These are phyloP conservation scores for Ecdyonurus torrentis DNA, from an alignment of 2,888 invertebrate genomes.

Conservation along the genomic window DNA sequence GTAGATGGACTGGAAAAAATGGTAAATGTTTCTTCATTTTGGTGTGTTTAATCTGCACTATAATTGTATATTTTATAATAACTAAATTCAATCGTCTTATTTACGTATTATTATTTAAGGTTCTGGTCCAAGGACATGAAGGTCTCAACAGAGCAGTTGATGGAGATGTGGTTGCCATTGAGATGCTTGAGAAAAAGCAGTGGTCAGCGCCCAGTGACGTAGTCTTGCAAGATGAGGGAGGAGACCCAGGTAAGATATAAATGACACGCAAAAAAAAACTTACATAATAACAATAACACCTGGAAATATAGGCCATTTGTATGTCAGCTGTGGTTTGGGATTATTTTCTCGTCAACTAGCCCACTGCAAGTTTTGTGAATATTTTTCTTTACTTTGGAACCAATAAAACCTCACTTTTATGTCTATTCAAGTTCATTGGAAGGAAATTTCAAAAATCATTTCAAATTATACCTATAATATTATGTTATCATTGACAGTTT, in stretches of 20 bases:
- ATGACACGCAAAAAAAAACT: too few species aligned
- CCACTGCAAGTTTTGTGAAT: too few species aligned
- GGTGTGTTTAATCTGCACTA: neutral
- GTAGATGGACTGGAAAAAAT: constrained; percentile 63
- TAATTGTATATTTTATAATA: neutral
- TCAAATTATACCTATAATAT: too few species aligned
- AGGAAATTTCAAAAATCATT: too few species aligned
- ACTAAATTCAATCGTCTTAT: neutral
- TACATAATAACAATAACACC: too few species aligned
- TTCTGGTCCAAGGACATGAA: constrained; percentile 68
- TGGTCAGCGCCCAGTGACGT: constrained; percentile 87
- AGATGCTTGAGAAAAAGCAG: constrained; percentile 69
- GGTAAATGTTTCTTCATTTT: constrained; percentile 34
- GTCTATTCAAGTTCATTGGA: too few species aligned
- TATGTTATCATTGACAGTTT: too few species aligned
- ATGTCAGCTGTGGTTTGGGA: too few species aligned
- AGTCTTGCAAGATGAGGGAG: constrained; percentile 57
- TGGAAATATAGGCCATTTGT: too few species aligned
- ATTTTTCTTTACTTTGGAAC: too few species aligned
- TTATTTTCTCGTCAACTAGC: too few species aligned
- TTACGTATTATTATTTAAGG: constrained; percentile 28
- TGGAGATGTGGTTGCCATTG: constrained; percentile 83
- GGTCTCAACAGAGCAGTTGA: constrained; percentile 87
- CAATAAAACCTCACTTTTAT: too few species aligned
- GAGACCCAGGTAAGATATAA: constrained; percentile 39